A percentile compares a stretch with the other conserved stretches of the same genome.
Evolutionary conservation across 37 sponge, comb jelly and placozoan genomes (phyloP).

Genomic region (Chondrosia reniformis): DNA sequence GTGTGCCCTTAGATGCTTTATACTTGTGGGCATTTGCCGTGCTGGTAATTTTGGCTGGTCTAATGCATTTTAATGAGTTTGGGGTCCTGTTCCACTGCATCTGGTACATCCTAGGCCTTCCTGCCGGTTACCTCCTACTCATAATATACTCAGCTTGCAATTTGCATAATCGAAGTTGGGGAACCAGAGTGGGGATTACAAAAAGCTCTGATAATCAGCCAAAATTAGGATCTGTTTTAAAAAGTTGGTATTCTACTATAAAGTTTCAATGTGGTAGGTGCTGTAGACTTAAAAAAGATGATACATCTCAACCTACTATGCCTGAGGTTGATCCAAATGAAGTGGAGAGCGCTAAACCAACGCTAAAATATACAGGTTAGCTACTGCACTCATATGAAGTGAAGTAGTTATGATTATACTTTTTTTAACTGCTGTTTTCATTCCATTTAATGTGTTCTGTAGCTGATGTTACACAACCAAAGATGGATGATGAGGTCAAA

Average conservation of each 20-base stretch:
- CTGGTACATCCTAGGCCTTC: constrained; percentile 81
- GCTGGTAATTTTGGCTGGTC: constrained; percentile 46
- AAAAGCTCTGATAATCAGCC: background rate
- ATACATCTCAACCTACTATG: no score
- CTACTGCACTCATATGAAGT: no score
- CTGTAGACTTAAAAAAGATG: no score
- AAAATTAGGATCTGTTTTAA: no score
- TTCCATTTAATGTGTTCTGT: no score
- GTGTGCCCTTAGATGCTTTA: constrained; percentile 7
- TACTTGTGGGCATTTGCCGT: constrained; percentile 46
- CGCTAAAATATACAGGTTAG: no score
- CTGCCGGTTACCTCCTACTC: constrained; percentile 78
- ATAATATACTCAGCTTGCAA: constrained; percentile 88
- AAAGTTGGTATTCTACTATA: no score
- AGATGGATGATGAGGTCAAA: background rate
- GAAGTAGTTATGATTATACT: no score
- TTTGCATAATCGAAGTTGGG: constrained; percentile 77
- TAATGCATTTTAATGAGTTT: constrained; percentile 62
- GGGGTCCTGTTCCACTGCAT: constrained; percentile 52
- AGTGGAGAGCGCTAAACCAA: no score
- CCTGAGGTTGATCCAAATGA: no score
- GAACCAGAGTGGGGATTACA: constrained; percentile 64
- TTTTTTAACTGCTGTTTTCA: no score
- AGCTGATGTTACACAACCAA: background rate
- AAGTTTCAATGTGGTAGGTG: no score